Evolutionary conservation across 2,888 invertebrate species (phyloP).

Genomic region (Acrobasis suavella): DNA sequence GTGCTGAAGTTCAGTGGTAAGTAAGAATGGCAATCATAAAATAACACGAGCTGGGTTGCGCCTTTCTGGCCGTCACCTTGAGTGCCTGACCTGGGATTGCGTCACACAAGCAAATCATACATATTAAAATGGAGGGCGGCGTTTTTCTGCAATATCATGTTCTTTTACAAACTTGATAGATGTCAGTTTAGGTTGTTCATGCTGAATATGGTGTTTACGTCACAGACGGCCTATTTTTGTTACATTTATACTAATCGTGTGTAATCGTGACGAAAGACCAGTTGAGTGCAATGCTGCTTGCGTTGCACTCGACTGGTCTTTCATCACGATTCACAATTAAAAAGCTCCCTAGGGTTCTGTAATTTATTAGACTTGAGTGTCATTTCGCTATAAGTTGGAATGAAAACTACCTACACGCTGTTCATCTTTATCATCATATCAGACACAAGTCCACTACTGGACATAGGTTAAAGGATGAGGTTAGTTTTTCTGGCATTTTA

Average conservation of each 20-base stretch:
- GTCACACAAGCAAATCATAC: conserved; percentile 61
- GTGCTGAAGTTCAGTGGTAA: no score
- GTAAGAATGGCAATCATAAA: not conserved
- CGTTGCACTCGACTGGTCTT: no score
- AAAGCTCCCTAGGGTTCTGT: no score
- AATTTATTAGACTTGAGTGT: no score
- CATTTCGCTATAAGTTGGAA: no score
- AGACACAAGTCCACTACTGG: no score
- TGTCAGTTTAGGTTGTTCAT: not conserved
- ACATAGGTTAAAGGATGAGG: no score
- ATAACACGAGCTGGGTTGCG: conserved; percentile 20
- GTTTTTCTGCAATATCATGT: conserved; percentile 32
- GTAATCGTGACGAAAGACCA: not conserved
- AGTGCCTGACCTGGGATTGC: conserved; percentile 69
- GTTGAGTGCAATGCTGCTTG: no score
- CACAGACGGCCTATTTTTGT: conserved; percentile 4
- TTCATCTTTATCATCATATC: no score
- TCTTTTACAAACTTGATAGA: conserved; percentile 33
- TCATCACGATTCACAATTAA: no score
- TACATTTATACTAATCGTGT: not conserved
- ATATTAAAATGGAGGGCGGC: conserved; percentile 64
- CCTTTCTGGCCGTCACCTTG: conserved; percentile 56
- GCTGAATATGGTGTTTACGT: not conserved
- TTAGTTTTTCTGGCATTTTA: no score
- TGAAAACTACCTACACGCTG: no score